phyloP scores from a whole-genome alignment of 2,888 invertebrate species.

The Meiosimyza decipiens region DNA sequence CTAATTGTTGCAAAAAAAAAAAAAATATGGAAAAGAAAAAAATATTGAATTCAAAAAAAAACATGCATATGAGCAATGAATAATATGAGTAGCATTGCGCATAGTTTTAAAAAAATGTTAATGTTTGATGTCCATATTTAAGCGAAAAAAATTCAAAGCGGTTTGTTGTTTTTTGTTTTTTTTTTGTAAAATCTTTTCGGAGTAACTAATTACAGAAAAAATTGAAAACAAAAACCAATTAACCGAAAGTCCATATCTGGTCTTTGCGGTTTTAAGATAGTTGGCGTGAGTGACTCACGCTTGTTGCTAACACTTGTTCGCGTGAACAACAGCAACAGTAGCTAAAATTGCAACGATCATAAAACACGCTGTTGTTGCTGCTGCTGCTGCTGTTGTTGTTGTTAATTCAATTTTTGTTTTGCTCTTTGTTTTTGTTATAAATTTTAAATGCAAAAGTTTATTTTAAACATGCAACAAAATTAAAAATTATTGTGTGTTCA shows the following conservation, averaged over 20 bases:
- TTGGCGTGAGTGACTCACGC: constrained; percentile 11
- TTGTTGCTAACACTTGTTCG: constrained; percentile 20
- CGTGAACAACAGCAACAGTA: constrained; percentile 5
- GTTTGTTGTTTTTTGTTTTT: constrained; percentile 15
- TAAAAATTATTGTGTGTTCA: constrained; percentile 32
- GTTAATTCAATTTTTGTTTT: too few species aligned
- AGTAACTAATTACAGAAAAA: not conserved
- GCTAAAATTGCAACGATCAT: constrained; percentile 8
- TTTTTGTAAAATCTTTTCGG: not conserved
- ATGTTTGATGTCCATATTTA: constrained; percentile 10
- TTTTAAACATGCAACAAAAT: constrained; percentile 15
- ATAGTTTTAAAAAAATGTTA: too few species aligned
- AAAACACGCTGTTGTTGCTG: not conserved
- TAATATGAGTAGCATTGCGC: too few species aligned
- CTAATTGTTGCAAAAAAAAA: too few species aligned
- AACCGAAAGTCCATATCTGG: constrained; percentile 10
- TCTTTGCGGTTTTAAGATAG: not conserved
- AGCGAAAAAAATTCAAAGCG: not conserved
- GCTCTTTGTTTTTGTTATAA: not conserved
- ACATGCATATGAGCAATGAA: too few species aligned
- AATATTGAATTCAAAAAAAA: too few species aligned
- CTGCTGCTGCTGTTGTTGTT: not conserved
- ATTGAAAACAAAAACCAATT: constrained; percentile 6
- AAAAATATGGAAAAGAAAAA: too few species aligned
- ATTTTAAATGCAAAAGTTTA: constrained; percentile 25